These are phyloP conservation scores for Hemichromis elongatus DNA, from an alignment of 2,113 vertebrate species.

Conservation along the genomic window DNA sequence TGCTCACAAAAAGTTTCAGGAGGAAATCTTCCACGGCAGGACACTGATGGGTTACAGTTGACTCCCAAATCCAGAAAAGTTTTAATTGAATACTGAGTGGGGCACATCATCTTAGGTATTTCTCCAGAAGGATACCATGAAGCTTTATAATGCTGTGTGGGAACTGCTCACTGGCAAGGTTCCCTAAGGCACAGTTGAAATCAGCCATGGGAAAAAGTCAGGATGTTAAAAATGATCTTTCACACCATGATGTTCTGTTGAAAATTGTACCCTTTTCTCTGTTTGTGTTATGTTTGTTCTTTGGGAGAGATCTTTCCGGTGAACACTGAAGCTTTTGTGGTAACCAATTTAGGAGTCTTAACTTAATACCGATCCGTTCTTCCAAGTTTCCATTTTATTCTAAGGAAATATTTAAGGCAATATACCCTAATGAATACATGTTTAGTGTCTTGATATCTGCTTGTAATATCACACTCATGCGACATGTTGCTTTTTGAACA, in stretches of 20 bases:
- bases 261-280: background rate
- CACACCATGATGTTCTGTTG: rapidly evolving
- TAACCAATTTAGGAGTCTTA: background rate
- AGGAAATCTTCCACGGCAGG: background rate
- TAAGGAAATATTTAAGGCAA: background rate
- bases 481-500: background rate
- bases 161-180: background rate
- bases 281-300: background rate
- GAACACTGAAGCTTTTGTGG: background rate
- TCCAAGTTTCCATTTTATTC: background rate
- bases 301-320: background rate
- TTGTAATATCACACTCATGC: background rate
- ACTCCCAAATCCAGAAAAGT: background rate
- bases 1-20: background rate
- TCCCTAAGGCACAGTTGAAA: background rate
- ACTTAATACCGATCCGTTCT: background rate
- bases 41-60: background rate
- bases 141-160: background rate
- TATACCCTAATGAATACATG: background rate
- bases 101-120: background rate
- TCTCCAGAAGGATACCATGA: background rate
- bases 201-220: background rate
- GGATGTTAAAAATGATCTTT: background rate
- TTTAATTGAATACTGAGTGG: background rate
- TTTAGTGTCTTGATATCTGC: background rate